These are phyloP conservation scores for Syrrhaptes paradoxus DNA, from an alignment of 2,113 vertebrate species.

Conservation along the genomic window DNA sequence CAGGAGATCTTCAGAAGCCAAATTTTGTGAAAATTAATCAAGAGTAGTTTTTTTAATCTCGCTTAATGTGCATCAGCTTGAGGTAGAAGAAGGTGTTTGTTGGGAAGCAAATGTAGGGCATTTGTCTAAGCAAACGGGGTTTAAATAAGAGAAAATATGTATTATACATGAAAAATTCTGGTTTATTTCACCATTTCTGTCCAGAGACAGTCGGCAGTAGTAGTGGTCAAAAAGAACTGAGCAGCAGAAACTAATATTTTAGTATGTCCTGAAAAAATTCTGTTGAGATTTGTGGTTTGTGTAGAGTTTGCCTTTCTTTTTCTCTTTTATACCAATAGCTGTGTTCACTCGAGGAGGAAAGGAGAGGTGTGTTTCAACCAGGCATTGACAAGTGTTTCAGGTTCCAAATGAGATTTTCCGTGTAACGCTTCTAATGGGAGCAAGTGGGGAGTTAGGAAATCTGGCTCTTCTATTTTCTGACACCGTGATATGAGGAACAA, in stretches of 20 bases:
- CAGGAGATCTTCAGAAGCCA: background rate
- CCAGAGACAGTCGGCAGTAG: background rate
- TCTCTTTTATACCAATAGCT: background rate
- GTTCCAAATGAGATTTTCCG: background rate
- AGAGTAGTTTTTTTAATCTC: background rate
- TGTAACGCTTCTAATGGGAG: background rate
- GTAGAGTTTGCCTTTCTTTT: background rate
- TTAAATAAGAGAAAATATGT: background rate
- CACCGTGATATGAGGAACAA: background rate
- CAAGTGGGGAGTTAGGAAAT: background rate
- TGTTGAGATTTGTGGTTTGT: background rate
- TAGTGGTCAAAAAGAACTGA: background rate
- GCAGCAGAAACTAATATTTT: background rate
- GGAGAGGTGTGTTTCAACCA: background rate
- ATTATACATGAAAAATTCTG: background rate
- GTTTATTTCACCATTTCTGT: background rate
- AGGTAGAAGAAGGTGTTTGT: background rate
- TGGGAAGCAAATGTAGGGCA: background rate
- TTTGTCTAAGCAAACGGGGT: background rate
- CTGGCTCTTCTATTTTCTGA: background rate
- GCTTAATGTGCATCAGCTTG: background rate
- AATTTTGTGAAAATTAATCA: background rate
- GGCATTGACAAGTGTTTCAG: background rate
- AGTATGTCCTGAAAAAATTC: background rate
- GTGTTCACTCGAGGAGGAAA: background rate